Evolutionary conservation across 2,113 vertebrate species (phyloP).

Genomic region (Rhagologus leucostigma): DNA sequence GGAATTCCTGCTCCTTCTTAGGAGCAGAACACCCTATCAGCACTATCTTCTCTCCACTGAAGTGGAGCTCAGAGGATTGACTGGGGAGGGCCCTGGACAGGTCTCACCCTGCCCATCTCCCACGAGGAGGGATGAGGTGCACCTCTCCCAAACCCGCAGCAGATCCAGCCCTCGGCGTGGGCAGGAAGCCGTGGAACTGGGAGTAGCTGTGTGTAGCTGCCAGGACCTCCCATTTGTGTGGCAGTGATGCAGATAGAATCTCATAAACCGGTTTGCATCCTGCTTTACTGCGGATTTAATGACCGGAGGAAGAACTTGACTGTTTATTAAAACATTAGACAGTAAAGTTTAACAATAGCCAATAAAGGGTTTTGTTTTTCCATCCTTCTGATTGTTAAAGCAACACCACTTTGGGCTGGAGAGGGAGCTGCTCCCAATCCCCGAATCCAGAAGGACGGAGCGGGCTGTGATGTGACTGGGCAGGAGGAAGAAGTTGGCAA

Average conservation of each 20-base stretch:
- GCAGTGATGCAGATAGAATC: conserved; percentile 13
- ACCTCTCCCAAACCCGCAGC: not conserved
- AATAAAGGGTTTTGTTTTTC: conserved; percentile 46
- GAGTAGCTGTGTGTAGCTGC: not conserved
- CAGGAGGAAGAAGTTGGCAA: not conserved
- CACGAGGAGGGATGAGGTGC: not conserved
- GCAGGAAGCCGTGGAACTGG: not conserved
- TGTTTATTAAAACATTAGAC: conserved; percentile 65
- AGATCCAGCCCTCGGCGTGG: not conserved
- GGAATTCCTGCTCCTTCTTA: not conserved
- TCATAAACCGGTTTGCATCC: conserved; percentile 13
- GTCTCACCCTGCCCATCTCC: not conserved
- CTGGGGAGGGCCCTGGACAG: not conserved
- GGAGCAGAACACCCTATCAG: not conserved
- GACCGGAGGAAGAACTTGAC: not conserved
- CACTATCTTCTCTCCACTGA: not conserved
- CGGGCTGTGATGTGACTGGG: not conserved
- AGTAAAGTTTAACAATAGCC: conserved; percentile 50
- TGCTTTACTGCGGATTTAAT: conserved; percentile 54
- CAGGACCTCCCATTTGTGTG: conserved; percentile 23
- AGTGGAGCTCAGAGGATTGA: not conserved
- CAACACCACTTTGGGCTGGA: not conserved
- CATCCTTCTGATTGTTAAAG: conserved; percentile 33
- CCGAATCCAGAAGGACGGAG: not conserved
- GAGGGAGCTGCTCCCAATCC: not conserved